Percentiles rank a stretch among this genome's conserved stretches.
These are phyloP conservation scores for Cisticola juncidis DNA, from an alignment of 2,113 vertebrate species.

Conservation along the genomic window DNA sequence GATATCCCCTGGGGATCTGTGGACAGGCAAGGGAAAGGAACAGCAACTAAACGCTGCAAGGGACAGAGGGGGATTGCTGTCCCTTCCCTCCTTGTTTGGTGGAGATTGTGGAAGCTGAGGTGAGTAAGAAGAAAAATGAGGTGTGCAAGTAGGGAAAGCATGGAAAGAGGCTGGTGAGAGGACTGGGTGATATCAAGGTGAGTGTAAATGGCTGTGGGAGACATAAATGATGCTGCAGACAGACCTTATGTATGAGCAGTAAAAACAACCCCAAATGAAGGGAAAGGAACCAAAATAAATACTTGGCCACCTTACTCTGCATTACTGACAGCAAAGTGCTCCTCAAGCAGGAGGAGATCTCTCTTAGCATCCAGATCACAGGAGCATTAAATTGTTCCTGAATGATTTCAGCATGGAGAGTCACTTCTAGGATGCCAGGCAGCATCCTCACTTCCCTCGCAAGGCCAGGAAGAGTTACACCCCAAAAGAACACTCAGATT, in stretches of 20 bases:
- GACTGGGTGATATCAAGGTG: neutral
- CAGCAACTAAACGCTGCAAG: neutral
- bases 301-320: neutral
- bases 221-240: neutral
- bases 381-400: neutral
- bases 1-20: neutral
- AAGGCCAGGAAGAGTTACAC: neutral
- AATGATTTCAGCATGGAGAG: neutral
- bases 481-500: neutral
- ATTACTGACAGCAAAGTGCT: neutral
- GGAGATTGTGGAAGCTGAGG: neutral
- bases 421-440: neutral
- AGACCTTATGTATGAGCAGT: neutral
- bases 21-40: neutral
- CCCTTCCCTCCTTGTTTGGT: neutral
- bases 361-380: neutral
- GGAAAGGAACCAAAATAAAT: neutral
- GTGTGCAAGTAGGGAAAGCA: neutral
- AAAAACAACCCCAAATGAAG: neutral
- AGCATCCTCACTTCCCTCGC: neutral
- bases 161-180: neutral
- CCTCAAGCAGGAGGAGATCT: neutral
- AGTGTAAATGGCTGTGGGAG: neutral
- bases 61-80: neutral
- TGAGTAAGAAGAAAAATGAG: neutral